Evolutionary conservation across 2,113 vertebrate genomes (phyloP).

Genomic region (Calyptomena viridis): DNA sequence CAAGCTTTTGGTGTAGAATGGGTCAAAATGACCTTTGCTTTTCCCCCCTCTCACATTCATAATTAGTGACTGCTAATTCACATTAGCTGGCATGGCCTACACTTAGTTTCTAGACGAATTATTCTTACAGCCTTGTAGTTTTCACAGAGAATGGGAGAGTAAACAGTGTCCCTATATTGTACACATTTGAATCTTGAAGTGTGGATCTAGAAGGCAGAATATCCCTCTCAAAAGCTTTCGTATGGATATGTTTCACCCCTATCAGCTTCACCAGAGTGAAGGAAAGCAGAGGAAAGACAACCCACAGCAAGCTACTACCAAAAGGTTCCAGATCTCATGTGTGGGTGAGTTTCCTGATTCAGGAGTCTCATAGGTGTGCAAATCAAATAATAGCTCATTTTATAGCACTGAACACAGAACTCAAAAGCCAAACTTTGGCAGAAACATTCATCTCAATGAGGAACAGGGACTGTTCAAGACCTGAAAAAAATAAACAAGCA

Average conservation of each 20-base stretch:
- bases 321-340: background rate
- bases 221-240: background rate
- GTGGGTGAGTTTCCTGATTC: background rate
- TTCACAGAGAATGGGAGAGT: background rate
- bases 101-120: background rate
- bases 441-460: background rate
- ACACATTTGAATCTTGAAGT: background rate
- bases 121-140: background rate
- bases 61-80: background rate
- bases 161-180: background rate
- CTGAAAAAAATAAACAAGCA: background rate
- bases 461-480: background rate
- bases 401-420: background rate
- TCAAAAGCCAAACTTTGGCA: background rate
- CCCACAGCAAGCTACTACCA: background rate
- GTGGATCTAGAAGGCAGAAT: background rate
- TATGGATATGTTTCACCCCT: background rate
- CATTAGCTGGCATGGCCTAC: background rate
- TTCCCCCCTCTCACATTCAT: background rate
- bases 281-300: background rate
- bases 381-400: background rate
- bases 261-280: background rate
- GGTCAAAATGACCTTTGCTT: conserved; percentile 59
- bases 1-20: conserved; percentile 45
- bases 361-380: background rate